These are phyloP conservation scores for Gymnothorax reevesii DNA, from an alignment of 2,797 vertebrate genomes.

Conservation along the genomic window DNA sequence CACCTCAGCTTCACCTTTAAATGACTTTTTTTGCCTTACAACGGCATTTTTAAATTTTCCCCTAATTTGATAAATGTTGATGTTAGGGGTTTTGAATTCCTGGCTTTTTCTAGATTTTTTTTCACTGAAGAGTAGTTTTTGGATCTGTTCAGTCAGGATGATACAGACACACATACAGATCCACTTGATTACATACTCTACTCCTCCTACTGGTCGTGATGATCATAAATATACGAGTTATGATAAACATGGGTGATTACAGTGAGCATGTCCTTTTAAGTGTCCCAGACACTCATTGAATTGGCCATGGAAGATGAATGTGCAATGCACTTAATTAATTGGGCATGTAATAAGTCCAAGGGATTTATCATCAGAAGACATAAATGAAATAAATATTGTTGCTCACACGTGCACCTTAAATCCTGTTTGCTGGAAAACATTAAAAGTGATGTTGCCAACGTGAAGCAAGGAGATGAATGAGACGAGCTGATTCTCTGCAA, in stretches of 20 bases:
- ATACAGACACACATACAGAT: neutral
- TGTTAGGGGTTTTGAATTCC: neutral
- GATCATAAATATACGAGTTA: neutral
- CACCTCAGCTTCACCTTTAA: too few species aligned
- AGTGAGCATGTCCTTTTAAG: slow-evolving; percentile 45
- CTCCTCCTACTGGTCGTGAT: neutral
- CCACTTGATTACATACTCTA: neutral
- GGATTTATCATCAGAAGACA: slow-evolving; percentile 70
- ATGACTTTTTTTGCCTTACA: too few species aligned
- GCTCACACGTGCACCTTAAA: slow-evolving; percentile 65
- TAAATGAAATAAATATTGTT: slow-evolving; percentile 73
- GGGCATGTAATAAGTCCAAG: slow-evolving; percentile 67
- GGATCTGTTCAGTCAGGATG: neutral
- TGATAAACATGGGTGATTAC: neutral
- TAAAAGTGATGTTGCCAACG: slow-evolving; percentile 55
- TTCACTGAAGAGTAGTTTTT: neutral
- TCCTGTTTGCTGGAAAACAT: slow-evolving; percentile 68
- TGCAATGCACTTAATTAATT: slow-evolving; percentile 76
- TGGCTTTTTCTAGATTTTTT: neutral
- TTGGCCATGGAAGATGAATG: slow-evolving; percentile 68
- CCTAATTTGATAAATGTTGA: too few species aligned
- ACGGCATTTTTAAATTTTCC: too few species aligned
- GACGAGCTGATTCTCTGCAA: slow-evolving; percentile 63
- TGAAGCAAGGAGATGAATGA: slow-evolving; percentile 64
- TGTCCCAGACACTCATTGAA: slow-evolving; percentile 58